These are phyloP conservation scores for Zeuzera pyrina DNA, from an alignment of 2,888 invertebrate genomes.

Conservation along the genomic window DNA sequence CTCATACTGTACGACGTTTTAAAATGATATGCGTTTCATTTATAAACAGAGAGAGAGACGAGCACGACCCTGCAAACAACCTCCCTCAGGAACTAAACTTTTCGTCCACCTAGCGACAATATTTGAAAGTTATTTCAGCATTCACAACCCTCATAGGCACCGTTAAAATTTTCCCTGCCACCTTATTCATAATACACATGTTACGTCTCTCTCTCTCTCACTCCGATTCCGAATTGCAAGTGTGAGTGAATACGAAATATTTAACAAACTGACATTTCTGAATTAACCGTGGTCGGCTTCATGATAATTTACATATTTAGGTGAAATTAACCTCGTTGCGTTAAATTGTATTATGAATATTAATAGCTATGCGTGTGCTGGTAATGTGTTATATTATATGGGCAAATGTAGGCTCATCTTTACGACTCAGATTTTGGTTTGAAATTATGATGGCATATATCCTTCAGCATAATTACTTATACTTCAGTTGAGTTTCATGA, in stretches of 20 bases:
- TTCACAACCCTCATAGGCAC: slow-evolving; percentile 74
- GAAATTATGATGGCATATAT: slow-evolving; percentile 16
- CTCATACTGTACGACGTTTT: slow-evolving; percentile 22
- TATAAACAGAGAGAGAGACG: slow-evolving; percentile 67
- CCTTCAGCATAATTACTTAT: no score
- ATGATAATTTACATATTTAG: slow-evolving; percentile 76
- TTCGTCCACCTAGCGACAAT: slow-evolving; percentile 73
- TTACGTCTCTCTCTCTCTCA: slow-evolving; percentile 31
- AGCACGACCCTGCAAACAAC: slow-evolving; percentile 55
- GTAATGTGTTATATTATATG: slow-evolving; percentile 51
- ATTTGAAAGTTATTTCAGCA: slow-evolving; percentile 73
- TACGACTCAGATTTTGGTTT: slow-evolving; percentile 49
- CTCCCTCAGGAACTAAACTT: slow-evolving; percentile 68
- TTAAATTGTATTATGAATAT: slow-evolving; percentile 74
- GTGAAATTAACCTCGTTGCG: slow-evolving; percentile 71
- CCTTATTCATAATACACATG: slow-evolving; percentile 68
- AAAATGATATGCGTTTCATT: slow-evolving; percentile 67
- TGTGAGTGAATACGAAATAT: slow-evolving; percentile 44
- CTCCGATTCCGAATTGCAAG: slow-evolving; percentile 16
- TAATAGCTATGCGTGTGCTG: slow-evolving; percentile 54
- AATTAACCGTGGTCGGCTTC: slow-evolving; percentile 72
- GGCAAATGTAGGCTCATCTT: slow-evolving; percentile 38
- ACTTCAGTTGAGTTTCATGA: no score
- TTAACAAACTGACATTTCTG: slow-evolving; percentile 65
- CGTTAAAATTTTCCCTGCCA: slow-evolving; percentile 71